These are phyloP conservation scores for Sphecodes monilicornis DNA, from an alignment of 2,888 invertebrate species.

Conservation along the genomic window DNA sequence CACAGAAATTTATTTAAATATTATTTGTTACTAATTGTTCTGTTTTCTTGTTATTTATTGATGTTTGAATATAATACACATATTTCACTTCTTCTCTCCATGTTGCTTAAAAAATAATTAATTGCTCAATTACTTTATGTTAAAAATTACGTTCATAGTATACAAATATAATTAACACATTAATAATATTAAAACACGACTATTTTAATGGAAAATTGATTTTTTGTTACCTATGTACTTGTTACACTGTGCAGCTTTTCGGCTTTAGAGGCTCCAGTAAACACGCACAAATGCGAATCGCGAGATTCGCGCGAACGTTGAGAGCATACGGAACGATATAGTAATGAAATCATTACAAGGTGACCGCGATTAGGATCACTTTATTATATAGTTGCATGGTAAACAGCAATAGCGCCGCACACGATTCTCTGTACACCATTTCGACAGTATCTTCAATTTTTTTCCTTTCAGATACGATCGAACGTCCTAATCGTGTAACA, in stretches of 20 bases:
- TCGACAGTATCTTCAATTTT: constrained; percentile 1
- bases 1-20: no score
- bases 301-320: not conserved
- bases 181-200: no score
- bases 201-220: no score
- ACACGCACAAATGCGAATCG: not conserved
- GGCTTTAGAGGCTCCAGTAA: not conserved
- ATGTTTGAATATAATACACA: no score
- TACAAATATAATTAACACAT: no score
- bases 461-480: not conserved
- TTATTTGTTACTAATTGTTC: no score
- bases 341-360: not conserved
- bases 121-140: no score
- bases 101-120: no score
- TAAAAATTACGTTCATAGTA: no score
- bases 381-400: not conserved
- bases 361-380: not conserved
- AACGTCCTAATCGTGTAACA: constrained; percentile 6
- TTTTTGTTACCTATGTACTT: no score
- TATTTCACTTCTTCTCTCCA: no score
- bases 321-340: constrained; percentile 5
- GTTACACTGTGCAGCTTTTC: not conserved
- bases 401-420: not conserved
- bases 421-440: not conserved
- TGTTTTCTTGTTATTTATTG: no score